These are phyloP conservation scores for Paracanthobrama guichenoti DNA, from an alignment of 2,113 vertebrate species.

Conservation along the genomic window DNA sequence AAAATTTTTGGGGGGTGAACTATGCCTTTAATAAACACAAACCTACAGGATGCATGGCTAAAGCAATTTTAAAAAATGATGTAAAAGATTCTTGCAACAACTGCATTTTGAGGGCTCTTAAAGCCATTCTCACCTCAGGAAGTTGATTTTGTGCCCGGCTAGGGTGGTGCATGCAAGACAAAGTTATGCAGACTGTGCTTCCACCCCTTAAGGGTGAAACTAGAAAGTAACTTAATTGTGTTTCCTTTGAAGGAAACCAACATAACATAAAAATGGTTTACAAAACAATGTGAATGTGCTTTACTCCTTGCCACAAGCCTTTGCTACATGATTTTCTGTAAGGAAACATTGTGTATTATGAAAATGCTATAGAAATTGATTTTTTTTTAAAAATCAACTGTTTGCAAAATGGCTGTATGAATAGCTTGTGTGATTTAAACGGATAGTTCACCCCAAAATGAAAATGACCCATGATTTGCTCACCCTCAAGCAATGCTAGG, in stretches of 20 bases:
- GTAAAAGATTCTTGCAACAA: background rate
- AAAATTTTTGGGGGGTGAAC: background rate
- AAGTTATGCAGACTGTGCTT: constrained; percentile 47
- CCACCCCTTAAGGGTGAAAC: constrained; percentile 11
- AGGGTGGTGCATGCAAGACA: constrained; percentile 46
- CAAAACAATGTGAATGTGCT: background rate
- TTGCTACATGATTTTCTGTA: background rate
- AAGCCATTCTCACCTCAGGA: background rate
- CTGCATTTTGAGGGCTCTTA: background rate
- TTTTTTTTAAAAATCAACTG: background rate
- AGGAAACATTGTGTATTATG: background rate
- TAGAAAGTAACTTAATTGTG: background rate
- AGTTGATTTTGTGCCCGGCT: constrained; percentile 19
- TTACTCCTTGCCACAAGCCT: background rate
- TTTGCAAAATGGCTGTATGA: background rate
- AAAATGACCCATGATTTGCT: too few species aligned
- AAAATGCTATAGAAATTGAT: background rate
- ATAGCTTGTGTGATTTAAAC: background rate
- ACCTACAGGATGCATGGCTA: background rate
- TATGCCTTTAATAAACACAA: background rate
- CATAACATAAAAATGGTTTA: constrained; percentile 14
- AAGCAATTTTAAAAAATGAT: background rate
- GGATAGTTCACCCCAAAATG: too few species aligned
- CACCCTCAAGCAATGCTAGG: too few species aligned
- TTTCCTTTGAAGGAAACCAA: constrained; percentile 30